Evolutionary conservation across 2,888 invertebrate genomes (phyloP).

Genomic region (Lydus trimaculatus): DNA sequence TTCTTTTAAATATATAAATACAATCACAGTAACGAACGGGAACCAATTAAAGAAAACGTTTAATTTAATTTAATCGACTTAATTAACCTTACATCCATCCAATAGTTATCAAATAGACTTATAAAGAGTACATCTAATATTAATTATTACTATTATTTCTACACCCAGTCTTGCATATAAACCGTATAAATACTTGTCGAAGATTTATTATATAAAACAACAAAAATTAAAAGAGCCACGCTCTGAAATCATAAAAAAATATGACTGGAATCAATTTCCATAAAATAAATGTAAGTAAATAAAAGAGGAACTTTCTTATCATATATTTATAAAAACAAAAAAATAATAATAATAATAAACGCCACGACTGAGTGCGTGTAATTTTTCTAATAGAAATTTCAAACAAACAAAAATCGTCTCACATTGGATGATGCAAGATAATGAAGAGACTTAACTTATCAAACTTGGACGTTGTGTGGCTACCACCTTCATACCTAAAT

Average conservation of each 20-base stretch:
- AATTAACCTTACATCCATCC: slow-evolving; percentile 44
- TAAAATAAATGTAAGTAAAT: no score
- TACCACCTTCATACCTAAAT: slow-evolving; percentile 27
- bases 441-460: slow-evolving; percentile 24
- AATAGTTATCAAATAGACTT: slow-evolving; percentile 44
- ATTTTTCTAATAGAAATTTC: slow-evolving; percentile 14
- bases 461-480: slow-evolving; percentile 34
- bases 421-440: slow-evolving; percentile 40
- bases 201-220: slow-evolving; percentile 15
- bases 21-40: slow-evolving; percentile 59
- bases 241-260: background rate
- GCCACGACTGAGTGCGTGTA: slow-evolving; percentile 35
- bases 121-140: slow-evolving; percentile 42
- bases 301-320: slow-evolving; percentile 26
- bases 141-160: slow-evolving; percentile 47
- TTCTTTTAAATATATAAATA: slow-evolving; percentile 55
- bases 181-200: slow-evolving; percentile 22
- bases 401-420: background rate
- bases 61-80: slow-evolving; percentile 33
- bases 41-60: slow-evolving; percentile 49
- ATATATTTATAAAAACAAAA: no score
- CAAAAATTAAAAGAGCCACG: slow-evolving; percentile 19
- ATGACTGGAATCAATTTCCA: no score
- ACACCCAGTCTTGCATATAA: slow-evolving; percentile 49
- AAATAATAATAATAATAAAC: no score